Evolutionary conservation across 2,888 invertebrate species (phyloP), one percentile per base, ranked within the genome.

Genomic region (Micropterix aruncella): DNA sequence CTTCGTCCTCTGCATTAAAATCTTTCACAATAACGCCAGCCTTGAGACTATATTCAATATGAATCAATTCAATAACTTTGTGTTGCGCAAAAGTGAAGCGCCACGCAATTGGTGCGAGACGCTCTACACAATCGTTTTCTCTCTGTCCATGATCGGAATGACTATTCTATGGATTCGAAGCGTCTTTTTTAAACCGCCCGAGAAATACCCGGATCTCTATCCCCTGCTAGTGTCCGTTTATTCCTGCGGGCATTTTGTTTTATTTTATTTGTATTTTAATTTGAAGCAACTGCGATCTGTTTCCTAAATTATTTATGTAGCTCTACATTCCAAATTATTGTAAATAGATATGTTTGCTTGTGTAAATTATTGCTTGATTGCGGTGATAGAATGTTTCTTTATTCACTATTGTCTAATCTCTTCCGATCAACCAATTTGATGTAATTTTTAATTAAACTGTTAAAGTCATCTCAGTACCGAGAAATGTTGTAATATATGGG

Each of bases 181-280:
- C 27, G 58, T 79, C 16, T 63, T 73, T 43, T 54, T 84, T 0
- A 61, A 73, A 42, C 81, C 91, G 2, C 92, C 93, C 0, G 56
- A 60, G 0, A 66, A 67, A 48, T 84, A 84, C 53, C 94, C 95
- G 0, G 86, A 94, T 67, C 60, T 95, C 36, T 91, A 79, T 64
- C 74, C 90, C 0, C 65, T 95, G 40, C 61, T 90, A 17, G 78
- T 92, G 49, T 87, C 92, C 0, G 65, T 81, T 4, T 91, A 81
- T 63, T 86, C 85, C 5, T 95, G 86, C 62, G 60, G 66, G 2
- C 92, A 94, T 70, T 93, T 94, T 61, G 46, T 83, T 3, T 59
- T 74, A 27, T 88, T 88, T 56, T 79, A 82, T 52, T 46, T 80
- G 3, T 90, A 86, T 63, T 88, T 86, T 55, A 83, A 83, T 62